A percentile compares a stretch with the other conserved stretches of the same genome.
Conservation (phyloP, 1,140 invertebrate species). For the Musca vetustissima region DNA sequence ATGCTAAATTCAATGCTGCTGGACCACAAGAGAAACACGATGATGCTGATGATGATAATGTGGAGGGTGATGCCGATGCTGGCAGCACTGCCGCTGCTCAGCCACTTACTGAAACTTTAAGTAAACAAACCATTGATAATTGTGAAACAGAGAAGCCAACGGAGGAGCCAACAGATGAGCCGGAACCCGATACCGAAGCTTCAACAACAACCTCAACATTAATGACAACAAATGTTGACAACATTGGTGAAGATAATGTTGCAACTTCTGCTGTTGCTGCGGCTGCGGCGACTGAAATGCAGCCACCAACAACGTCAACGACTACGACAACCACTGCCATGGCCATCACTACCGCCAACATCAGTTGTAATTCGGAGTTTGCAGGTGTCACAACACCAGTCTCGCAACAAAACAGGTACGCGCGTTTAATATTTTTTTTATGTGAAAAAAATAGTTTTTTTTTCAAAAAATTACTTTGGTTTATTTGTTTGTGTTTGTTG, state of each 20-base stretch:
- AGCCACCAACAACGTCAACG: slow-evolving; percentile 2
- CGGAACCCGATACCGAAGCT: background rate
- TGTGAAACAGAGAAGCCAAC: background rate
- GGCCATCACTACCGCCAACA: slow-evolving; percentile 24
- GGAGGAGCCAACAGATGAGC: background rate
- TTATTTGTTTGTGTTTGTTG: background rate
- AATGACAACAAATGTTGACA: background rate
- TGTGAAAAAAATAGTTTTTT: background rate
- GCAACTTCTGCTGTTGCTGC: background rate
- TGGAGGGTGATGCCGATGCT: background rate
- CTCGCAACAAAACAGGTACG: slow-evolving; percentile 45
- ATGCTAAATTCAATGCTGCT: background rate
- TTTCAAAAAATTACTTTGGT: background rate
- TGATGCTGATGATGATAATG: background rate
- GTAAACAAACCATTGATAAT: background rate
- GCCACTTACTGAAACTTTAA: background rate
- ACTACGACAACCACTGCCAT: slow-evolving; percentile 5
- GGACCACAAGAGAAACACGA: slow-evolving; percentile 4
- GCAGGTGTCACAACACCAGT: slow-evolving; percentile 43
- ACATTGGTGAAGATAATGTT: background rate
- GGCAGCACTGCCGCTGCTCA: background rate
- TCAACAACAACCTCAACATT: background rate
- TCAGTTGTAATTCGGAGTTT: slow-evolving; percentile 53
- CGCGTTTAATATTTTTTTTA: slow-evolving; percentile 25
- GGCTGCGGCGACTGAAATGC: background rate